Percentiles rank a stretch among this genome's conserved stretches.
Conservation (phyloP, 2,888 invertebrate genomes). For the Tetramorium bicarinatum region DNA sequence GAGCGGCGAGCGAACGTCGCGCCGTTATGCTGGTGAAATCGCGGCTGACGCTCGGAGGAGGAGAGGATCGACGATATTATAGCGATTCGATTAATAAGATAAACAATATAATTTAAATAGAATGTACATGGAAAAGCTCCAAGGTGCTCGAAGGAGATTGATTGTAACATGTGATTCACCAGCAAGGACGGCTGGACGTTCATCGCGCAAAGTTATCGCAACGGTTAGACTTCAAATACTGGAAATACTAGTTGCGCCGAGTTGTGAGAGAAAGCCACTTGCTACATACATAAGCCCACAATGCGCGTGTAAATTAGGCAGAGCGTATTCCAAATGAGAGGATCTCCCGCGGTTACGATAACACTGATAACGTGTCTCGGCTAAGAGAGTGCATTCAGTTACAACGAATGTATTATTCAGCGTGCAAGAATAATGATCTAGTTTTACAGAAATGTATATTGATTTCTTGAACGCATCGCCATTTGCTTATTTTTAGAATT, state of each 20-base stretch:
- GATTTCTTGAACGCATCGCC: not conserved
- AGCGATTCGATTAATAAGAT: not conserved
- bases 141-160: not conserved
- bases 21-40: conserved; percentile 13
- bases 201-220: conserved; percentile 18
- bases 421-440: conserved; percentile 21
- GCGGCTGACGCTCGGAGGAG: not conserved
- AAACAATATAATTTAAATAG: no score
- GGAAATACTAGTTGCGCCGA: conserved; percentile 8
- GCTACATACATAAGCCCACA: conserved; percentile 37
- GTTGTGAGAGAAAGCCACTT: conserved; percentile 38
- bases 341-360: not conserved
- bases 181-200: conserved; percentile 34
- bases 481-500: conserved; percentile 2
- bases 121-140: not conserved
- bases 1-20: conserved; percentile 27
- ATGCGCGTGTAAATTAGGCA: conserved; percentile 37
- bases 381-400: conserved; percentile 12
- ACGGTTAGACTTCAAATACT: conserved; percentile 34
- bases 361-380: conserved; percentile 12
- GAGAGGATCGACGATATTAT: not conserved
- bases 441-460: not conserved
- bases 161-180: not conserved
- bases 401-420: conserved; percentile 15
- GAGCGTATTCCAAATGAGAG: not conserved